Evolutionary conservation across 1,140 invertebrate genomes (phyloP), one percentile per base, ranked within the genome.

Genomic region (Dolichoris vasculosae): DNA sequence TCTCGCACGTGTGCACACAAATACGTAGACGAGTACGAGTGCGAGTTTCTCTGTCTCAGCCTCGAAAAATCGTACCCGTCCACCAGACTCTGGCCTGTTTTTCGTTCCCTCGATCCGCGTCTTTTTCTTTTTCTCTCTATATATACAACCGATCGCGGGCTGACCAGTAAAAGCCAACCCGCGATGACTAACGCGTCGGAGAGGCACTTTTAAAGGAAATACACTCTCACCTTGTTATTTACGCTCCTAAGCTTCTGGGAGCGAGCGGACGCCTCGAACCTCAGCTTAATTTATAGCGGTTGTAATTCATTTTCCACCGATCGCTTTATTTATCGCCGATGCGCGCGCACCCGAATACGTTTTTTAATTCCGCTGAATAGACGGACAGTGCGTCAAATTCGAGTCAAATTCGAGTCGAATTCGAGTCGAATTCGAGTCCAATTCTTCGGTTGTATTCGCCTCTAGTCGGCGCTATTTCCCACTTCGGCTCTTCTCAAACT

Each of bases 141-240:
- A 9, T 4, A 15, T 26, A 20, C 15, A 3, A 59, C 17, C 9
- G n/a, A 35, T 32, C 40, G 9, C 35, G 51, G 17, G n/a, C 30
- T 51, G 43, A 35, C 30, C 30, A 43, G 69, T n/a, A 73, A 73
- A 73, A 32, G n/a, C 15, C 2, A 51, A 30, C 9, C 67, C 26
- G 35, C 17, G 40, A 69, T 82, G 80, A 82, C 80, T 82, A 82
- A 82, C 69, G 35, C 67, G 35, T 15, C 3, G 38, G 26, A 73
- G 26, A 43, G 38, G 40, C 15, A 76, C 80, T 82, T 59, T 59
- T 82, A 82, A 82, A 82, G 80, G 80, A 82, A 73, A 82, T 55
- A 43, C 48, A 38, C 38, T 73, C 26, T 23, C 38, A n/a, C 38
- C 38, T 43, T n/a, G 23, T 8, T 73, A 71, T 40, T 71, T 40